A percentile compares a stretch with the other conserved stretches of the same genome.
phyloP scores from a whole-genome alignment of 2,113 vertebrate species.

The Gallinago paraguaiae region DNA sequence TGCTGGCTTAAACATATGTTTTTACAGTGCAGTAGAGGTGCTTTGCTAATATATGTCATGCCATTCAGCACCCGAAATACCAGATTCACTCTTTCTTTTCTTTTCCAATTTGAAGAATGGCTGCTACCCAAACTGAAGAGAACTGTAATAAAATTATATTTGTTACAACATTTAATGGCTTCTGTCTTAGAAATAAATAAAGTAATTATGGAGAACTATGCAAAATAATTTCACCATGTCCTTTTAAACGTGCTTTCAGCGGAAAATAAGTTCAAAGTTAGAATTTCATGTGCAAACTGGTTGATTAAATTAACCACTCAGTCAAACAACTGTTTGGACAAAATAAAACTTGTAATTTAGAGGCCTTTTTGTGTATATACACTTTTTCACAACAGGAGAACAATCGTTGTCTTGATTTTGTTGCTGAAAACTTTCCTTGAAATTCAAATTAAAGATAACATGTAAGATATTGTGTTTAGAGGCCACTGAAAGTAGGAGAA shows the following conservation, averaged over 20 bases:
- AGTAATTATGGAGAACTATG: not conserved
- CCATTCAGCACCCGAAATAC: not conserved
- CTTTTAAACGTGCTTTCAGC: not conserved
- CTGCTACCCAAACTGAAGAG: not conserved
- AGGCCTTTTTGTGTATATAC: not conserved
- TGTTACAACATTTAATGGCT: not conserved
- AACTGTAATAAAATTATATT: not conserved
- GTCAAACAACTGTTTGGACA: not conserved
- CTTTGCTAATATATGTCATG: not conserved
- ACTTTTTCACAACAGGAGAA: not conserved
- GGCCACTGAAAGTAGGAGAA: not conserved
- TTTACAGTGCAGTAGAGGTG: not conserved
- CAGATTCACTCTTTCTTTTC: not conserved
- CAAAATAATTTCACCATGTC: not conserved
- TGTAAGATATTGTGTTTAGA: not conserved
- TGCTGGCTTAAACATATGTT: slow-evolving; percentile 11
- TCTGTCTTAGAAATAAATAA: not conserved
- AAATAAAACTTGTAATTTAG: not conserved
- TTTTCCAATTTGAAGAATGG: not conserved
- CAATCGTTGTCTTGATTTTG: not conserved
- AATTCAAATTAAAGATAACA: not conserved
- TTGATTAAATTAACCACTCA: not conserved
- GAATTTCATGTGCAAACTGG: not conserved
- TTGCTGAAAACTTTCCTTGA: not conserved
- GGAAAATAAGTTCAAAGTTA: not conserved